These are phyloP conservation scores for Picus viridis DNA, from an alignment of 2,797 vertebrate species.

Conservation along the genomic window DNA sequence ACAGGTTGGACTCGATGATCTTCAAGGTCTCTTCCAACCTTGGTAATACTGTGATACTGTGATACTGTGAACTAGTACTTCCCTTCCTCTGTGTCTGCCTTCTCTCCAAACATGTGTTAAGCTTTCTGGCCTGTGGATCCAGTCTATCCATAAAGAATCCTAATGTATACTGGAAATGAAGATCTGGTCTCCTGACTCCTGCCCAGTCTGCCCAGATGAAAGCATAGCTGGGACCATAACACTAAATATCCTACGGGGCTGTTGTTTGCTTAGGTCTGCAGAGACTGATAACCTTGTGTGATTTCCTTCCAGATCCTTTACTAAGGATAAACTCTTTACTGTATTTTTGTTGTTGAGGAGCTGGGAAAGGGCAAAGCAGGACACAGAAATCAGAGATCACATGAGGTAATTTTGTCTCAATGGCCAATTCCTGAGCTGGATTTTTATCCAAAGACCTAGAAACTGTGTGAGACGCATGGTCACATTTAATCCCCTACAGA, in stretches of 20 bases:
- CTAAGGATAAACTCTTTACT: not conserved
- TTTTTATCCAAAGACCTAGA: constrained; percentile 39
- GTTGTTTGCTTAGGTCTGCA: not conserved
- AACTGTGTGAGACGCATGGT: not conserved
- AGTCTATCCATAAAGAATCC: not conserved
- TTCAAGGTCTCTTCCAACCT: too few species aligned
- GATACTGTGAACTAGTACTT: accelerated
- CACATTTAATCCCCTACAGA: constrained; percentile 10
- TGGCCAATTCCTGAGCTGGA: not conserved
- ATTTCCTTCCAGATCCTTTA: not conserved
- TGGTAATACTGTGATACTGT: too few species aligned
- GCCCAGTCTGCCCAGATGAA: not conserved
- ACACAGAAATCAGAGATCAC: constrained; percentile 26
- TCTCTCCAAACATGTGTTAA: accelerated
- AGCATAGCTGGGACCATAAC: not conserved
- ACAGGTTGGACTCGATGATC: too few species aligned
- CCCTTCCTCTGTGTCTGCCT: not conserved
- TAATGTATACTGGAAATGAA: not conserved
- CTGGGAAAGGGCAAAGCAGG: constrained; percentile 18
- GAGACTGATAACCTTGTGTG: not conserved
- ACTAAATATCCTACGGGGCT: not conserved
- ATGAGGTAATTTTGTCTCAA: not conserved
- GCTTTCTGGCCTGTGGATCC: not conserved
- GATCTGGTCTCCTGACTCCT: not conserved
- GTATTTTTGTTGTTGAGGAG: not conserved